Base-by-base conservation (phyloP, 2,113 vertebrate species). In the Formicarius rufipectus region DNA sequence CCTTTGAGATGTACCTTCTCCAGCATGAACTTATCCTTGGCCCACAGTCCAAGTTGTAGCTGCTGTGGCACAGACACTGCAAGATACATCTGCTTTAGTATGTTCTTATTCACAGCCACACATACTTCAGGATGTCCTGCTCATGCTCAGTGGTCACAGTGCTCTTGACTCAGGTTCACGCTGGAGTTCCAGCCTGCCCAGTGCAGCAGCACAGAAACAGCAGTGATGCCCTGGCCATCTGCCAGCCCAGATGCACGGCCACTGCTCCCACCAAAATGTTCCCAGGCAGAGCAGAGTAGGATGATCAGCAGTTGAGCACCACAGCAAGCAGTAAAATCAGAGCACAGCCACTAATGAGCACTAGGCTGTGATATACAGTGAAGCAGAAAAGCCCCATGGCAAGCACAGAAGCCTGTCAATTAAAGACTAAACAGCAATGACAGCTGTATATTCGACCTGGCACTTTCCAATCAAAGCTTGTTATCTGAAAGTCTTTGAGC, bases 101-200 rank as follows among this genome's bases (percentile, higher is more conserved):
- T 44, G 49, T 1, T 63, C 31, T 49, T 42, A 17, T 24, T 56
- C 64, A 71, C 35, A 63, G 35, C 18, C 72, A 44, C 35, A 9
- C 14, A 7, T 56, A 15, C 15, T 84, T 24, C 35, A 14, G 14
- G 12, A 21, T 55, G 71, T 49, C 35, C 35, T 84, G 72, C 58
- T 50, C 49, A 56, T 23, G 19, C 31, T 10, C 9, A 71, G n/a
- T n/a, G 64, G 56, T 49, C 56, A 28, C 40, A 0, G 0, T 35
- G 35, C 42, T 56, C 64, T 33, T 42, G 56, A 24, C 25, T 42
- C 0, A 1, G 45, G 58, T 0, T 27, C 40, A 49, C 3, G 2
- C n/a, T 20, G 56, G 18, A 71, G 12, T 6, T 55, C 25, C 72
- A 69, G 28, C 28, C 39, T 53, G 52, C 53, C 33, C 69, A 39